Evolutionary conservation across 2,797 vertebrate genomes (phyloP), one percentile per base, ranked within the genome.

Genomic region (Smutsia temminckii): DNA sequence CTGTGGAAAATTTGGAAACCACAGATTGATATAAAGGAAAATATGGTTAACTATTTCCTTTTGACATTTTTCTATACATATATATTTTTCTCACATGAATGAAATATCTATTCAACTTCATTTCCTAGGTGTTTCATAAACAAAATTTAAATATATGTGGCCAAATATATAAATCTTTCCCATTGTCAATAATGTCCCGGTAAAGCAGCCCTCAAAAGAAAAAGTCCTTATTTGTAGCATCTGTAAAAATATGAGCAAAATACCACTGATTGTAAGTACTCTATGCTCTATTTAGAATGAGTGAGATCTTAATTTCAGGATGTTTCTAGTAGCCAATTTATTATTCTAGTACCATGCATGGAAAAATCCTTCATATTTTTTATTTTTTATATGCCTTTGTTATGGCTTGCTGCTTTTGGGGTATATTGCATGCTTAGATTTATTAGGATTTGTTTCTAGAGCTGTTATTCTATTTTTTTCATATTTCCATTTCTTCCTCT

Each of bases 91-190:
- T 51, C 16, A 91, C 23, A 51, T 27, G 53, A 86, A 66, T 55
- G 10, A 93, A 53, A 64, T 55, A 29, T 23, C 27, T 64, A 68
- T 27, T 51, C 23, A 75, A n/a, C 0, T 78, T 74, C 4, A 66
- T 61, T 93, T 91, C 17, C 55, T 89, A 84, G 23, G 89, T 20
- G 49, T 94, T 93, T 66, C 14, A 53, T 46, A 72, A 84, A n/a
- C 57, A 51, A 71, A 92, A 34, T 83, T 91, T 74, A 78, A 81
- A 46, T 46, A 32, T 40, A 46, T 32, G 0, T 87, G 32, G 32
- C 40, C 13, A 91, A 89, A 75, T 69, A 49, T 5, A 61, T 18
- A 53, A 37, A 68, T 77, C 55, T 84, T 88, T 83, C 17, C 21
- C 14, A 20, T 71, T 46, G 3, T 69, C 34, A 83, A n/a, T n/a